phyloP scores from a whole-genome alignment of 2,888 invertebrate species.

The Melanchra persicariae region DNA sequence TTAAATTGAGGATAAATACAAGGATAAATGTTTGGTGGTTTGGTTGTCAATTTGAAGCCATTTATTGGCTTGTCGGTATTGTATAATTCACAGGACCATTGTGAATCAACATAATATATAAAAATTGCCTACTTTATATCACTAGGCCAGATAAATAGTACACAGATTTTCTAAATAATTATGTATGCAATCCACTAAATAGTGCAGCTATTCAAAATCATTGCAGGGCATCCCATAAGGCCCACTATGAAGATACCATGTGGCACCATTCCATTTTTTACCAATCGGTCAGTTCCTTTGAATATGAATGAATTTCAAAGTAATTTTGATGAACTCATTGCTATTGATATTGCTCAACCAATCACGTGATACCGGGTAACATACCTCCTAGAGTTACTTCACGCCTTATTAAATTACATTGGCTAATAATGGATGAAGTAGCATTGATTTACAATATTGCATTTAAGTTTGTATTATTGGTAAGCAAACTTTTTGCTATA shows the following conservation, averaged over 20 bases:
- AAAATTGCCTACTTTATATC: neutral
- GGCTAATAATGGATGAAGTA: constrained; percentile 13
- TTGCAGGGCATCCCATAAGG: neutral
- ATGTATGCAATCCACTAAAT: neutral
- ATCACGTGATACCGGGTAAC: constrained; percentile 40
- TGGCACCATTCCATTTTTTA: constrained; percentile 12
- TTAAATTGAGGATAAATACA: constrained; percentile 39
- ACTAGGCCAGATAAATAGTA: neutral
- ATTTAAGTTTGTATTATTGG: neutral
- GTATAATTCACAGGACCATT: constrained; percentile 15
- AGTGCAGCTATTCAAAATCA: constrained; percentile 9
- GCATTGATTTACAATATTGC: constrained; percentile 12
- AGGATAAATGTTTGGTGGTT: constrained; percentile 14
- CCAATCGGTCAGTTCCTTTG: neutral
- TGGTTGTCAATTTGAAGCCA: constrained; percentile 28
- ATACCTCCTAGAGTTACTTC: constrained; percentile 42
- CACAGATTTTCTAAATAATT: neutral
- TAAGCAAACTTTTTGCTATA: constrained; percentile 29
- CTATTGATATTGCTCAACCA: constrained; percentile 36
- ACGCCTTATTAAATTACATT: constrained; percentile 52
- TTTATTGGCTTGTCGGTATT: neutral
- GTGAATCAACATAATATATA: neutral
- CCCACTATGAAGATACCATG: constrained; percentile 7
- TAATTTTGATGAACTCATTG: constrained; percentile 37
- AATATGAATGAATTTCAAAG: constrained; percentile 41